These are phyloP conservation scores for Cancer borealis DNA, from an alignment of 2,888 invertebrate species.

Conservation along the genomic window DNA sequence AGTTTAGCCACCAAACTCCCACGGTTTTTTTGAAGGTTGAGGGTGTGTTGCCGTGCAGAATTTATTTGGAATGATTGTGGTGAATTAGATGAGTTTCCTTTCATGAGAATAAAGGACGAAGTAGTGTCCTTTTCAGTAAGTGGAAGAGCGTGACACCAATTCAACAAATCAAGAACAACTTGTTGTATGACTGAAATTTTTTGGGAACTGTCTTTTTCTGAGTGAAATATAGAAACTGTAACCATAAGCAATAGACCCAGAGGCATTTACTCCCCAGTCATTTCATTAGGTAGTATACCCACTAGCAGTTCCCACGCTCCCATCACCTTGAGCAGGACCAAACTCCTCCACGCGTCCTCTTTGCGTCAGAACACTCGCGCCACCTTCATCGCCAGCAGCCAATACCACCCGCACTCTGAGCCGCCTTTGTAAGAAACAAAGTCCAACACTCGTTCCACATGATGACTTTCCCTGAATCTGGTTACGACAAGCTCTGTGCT, in stretches of 20 bases:
- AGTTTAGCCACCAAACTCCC: constrained; percentile 47
- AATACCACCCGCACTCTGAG: neutral
- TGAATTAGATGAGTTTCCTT: neutral
- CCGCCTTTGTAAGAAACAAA: neutral
- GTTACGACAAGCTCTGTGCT: neutral
- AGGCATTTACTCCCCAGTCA: neutral
- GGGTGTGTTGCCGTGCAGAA: neutral
- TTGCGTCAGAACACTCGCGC: neutral
- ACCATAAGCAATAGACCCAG: neutral
- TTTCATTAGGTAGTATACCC: neutral
- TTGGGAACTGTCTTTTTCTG: neutral
- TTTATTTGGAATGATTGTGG: neutral
- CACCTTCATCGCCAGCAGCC: neutral
- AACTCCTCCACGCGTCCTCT: neutral
- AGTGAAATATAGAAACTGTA: neutral
- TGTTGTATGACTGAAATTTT: neutral
- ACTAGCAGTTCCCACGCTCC: constrained; percentile 4
- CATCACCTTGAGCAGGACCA: neutral
- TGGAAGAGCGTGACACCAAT: neutral
- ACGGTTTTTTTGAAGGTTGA: constrained; percentile 30
- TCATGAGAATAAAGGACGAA: neutral
- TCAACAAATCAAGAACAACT: neutral
- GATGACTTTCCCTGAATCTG: constrained; percentile 15
- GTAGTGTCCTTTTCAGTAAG: neutral
- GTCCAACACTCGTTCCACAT: neutral